phyloP scores from a whole-genome alignment of 2,888 invertebrate genomes.

The Cataglyphis altisquamis region DNA sequence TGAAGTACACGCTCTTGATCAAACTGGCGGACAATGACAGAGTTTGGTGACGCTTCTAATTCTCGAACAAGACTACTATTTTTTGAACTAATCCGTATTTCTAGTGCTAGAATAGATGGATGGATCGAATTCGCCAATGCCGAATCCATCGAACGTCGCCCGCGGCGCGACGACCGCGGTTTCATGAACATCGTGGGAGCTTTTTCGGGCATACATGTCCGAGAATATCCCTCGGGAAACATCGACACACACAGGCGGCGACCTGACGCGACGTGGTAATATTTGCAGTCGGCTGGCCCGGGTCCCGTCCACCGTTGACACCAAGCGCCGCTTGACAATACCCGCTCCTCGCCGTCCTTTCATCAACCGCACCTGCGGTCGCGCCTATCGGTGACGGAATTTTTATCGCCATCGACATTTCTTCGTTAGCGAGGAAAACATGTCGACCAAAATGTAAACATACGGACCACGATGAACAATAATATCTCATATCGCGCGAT shows the following conservation, averaged over 20 bases:
- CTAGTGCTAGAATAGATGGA: background rate
- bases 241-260: slow-evolving; percentile 62
- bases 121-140: slow-evolving; percentile 20
- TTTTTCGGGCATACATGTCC: slow-evolving; percentile 46
- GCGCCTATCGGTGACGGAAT: slow-evolving; percentile 50
- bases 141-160: slow-evolving; percentile 37
- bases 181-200: slow-evolving; percentile 52
- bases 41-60: slow-evolving; percentile 31
- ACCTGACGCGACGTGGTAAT: slow-evolving; percentile 53
- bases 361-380: slow-evolving; percentile 52
- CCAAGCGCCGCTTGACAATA: slow-evolving; percentile 2
- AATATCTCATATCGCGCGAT: slow-evolving; percentile 38
- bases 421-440: slow-evolving; percentile 42
- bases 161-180: slow-evolving; percentile 25
- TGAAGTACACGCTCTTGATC: background rate
- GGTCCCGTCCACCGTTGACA: slow-evolving; percentile 47
- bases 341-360: slow-evolving; percentile 34
- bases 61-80: slow-evolving; percentile 18
- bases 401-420: slow-evolving; percentile 55
- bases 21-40: background rate
- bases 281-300: slow-evolving; percentile 48
- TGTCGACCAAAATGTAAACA: slow-evolving; percentile 7
- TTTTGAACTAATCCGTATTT: slow-evolving; percentile 34
- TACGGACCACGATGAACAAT: background rate
- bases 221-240: slow-evolving; percentile 61